Base-by-base conservation (phyloP, 2,797 vertebrate genomes). In the Eulemur mongoz region DNA sequence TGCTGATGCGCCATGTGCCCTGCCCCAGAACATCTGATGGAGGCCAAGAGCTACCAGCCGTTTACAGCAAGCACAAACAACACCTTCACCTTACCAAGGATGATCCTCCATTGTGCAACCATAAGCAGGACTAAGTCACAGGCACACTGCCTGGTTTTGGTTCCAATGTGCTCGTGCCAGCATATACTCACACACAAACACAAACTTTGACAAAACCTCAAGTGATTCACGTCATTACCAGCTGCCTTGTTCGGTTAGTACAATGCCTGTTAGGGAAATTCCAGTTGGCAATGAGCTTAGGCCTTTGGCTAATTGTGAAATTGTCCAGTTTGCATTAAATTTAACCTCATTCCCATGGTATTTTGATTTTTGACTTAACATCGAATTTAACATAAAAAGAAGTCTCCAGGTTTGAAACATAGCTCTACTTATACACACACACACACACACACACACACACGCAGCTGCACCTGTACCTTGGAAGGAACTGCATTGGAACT, bases 351-450 rank as follows among this genome's bases (percentile, higher is more conserved):
- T 87, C 14, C 32, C 11, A 30, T 85, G 67, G 30, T 38, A 35
- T 69, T 95, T 95, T 40, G 9, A 35, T n/a, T 76, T 93, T 93
- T 85, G 45, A 91, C 35, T 85, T 96, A 89, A 69, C 40, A 38
- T 11, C 59, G 54, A 87, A 9, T 57, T 89, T 89, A 43, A 15
- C 27, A 83, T 57, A 3, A 35, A 17, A 65, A 85, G n/a, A 90
- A 57, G 5, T 63, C 13, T n/a, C 50, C 35, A 73, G 82, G 13
- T 83, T 27, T 80, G 81, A 92, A 92, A 63, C 45, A 32, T 52
- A 69, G 45, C 30, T 69, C 70, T 87, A 7, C 40, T 65, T 83
- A n/a, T 4, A 81, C 8, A 63, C 63, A 59, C 7, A n/a, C 22
- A 70, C 25, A 65, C 27, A 35, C 40, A 35, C 5, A 35, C 5